Evolutionary conservation across 1,140 invertebrate genomes (phyloP).

Genomic region (Papilio xuthus): DNA sequence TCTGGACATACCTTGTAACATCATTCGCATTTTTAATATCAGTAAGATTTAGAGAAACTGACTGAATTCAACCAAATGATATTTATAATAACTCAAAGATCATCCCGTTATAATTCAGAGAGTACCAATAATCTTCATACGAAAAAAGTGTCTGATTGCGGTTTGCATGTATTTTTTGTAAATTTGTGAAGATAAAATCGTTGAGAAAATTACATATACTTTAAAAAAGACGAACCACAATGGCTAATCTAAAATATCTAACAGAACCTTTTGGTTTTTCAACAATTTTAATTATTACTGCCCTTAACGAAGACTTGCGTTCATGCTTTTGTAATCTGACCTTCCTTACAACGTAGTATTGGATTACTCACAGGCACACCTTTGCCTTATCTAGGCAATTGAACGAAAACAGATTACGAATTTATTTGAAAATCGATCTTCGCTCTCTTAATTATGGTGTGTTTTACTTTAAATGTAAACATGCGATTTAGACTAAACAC

Average conservation of each 20-base stretch:
- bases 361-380: slow-evolving; percentile 16
- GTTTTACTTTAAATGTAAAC: not conserved
- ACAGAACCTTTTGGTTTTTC: not conserved
- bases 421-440: slow-evolving; percentile 1
- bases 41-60: too few species aligned
- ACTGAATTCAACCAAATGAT: too few species aligned
- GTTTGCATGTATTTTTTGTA: not conserved
- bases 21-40: too few species aligned
- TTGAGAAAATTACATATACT: not conserved
- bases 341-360: not conserved
- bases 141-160: too few species aligned
- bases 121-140: too few species aligned
- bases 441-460: not conserved
- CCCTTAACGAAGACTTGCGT: not conserved
- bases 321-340: not conserved
- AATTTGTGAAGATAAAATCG: too few species aligned
- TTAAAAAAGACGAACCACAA: not conserved
- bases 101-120: too few species aligned
- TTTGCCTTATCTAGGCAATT: slow-evolving; percentile 16
- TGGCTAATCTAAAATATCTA: not conserved
- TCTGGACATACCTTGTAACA: too few species aligned
- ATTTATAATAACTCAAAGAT: too few species aligned
- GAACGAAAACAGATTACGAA: not conserved
- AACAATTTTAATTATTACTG: not conserved
- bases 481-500: not conserved